Conservation (phyloP, 2,113 vertebrate genomes). For the Salminus brasiliensis region DNA sequence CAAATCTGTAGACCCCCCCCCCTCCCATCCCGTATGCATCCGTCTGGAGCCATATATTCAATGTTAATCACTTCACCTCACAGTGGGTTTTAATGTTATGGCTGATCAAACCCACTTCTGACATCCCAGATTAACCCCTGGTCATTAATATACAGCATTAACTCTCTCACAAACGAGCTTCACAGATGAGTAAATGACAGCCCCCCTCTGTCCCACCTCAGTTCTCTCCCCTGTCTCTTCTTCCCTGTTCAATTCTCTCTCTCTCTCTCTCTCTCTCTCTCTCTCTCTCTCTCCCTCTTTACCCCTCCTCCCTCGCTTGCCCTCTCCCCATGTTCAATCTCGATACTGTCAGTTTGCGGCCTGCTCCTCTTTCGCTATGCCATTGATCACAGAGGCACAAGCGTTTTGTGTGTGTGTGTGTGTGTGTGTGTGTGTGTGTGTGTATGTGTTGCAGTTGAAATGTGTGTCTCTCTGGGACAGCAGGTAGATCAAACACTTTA, state of each 20-base stretch:
- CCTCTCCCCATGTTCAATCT: constrained; percentile 65
- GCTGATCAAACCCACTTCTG: too few species aligned
- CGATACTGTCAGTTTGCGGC: constrained; percentile 68
- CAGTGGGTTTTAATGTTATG: too few species aligned
- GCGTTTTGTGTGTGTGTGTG: constrained; percentile 64
- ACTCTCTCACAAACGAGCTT: too few species aligned
- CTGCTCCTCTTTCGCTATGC: constrained; percentile 61
- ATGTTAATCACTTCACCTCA: too few species aligned
- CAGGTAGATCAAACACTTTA: constrained; percentile 78
- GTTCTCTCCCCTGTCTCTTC: not conserved
- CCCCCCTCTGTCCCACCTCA: constrained; percentile 42
- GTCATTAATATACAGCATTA: too few species aligned
- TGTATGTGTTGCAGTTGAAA: constrained; percentile 62
- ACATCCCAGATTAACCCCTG: too few species aligned
- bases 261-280: not conserved
- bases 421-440: constrained; percentile 53
- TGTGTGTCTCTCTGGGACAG: constrained; percentile 62
- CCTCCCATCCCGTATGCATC: too few species aligned
- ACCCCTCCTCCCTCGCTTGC: not conserved
- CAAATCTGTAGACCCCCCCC: too few species aligned
- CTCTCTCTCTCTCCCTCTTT: not conserved
- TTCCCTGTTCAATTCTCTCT: not conserved
- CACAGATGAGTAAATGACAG: too few species aligned
- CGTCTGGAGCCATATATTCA: too few species aligned
- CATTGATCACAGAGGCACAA: constrained; percentile 75